Evolutionary conservation across 2,113 vertebrate species (phyloP).

Genomic region (Choloepus hoffmanni): DNA sequence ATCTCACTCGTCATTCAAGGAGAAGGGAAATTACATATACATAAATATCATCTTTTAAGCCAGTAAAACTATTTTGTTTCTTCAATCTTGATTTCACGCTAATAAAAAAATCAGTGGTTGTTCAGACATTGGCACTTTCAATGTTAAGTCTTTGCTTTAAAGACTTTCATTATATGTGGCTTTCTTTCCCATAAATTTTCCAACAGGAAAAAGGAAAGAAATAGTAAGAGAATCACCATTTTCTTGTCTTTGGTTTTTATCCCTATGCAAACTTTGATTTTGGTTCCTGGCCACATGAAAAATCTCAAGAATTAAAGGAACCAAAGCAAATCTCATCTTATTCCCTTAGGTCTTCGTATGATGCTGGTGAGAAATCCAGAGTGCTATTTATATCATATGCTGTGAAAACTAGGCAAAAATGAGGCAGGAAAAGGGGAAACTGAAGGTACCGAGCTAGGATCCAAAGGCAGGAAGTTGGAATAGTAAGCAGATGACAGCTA

Average conservation of each 20-base stretch:
- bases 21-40: neutral
- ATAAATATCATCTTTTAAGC: neutral
- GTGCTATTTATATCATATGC: neutral
- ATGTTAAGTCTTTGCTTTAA: conserved; percentile 6
- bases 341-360: neutral
- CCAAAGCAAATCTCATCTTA: neutral
- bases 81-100: neutral
- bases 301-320: neutral
- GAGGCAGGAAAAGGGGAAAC: neutral
- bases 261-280: neutral
- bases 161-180: neutral
- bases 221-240: neutral
- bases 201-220: neutral
- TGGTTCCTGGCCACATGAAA: neutral
- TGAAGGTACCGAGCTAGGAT: neutral
- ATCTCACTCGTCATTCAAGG: neutral
- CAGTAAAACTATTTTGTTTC: neutral
- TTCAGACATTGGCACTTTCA: neutral
- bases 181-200: neutral
- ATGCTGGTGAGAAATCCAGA: neutral
- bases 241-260: neutral
- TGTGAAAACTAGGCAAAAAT: neutral
- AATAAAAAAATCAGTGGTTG: neutral
- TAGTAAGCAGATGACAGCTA: neutral
- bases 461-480: neutral